Evolutionary conservation across 2,797 vertebrate species (phyloP).

Genomic region (Macropus fuliginosus): DNA sequence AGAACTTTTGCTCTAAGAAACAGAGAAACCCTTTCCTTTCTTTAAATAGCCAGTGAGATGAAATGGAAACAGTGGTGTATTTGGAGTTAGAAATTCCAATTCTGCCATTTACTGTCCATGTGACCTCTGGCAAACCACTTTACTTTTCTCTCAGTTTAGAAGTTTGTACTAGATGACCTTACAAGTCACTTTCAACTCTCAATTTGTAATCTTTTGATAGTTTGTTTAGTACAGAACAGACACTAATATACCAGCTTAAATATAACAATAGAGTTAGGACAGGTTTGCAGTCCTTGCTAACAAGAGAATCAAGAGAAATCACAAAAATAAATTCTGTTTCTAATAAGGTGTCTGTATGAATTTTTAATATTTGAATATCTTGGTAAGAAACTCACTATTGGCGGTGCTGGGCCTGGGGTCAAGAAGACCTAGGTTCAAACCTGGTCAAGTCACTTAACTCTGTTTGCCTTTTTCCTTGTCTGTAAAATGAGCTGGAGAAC

Average conservation of each 20-base stretch:
- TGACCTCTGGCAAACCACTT: background rate
- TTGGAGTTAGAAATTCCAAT: background rate
- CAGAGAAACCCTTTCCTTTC: slow-evolving; percentile 1
- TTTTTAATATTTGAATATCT: background rate
- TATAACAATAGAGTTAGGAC: background rate
- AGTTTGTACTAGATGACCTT: background rate
- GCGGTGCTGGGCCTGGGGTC: background rate
- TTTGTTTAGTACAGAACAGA: background rate
- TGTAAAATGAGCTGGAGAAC: background rate
- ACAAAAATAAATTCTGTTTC: background rate
- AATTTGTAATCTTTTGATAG: background rate
- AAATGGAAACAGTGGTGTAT: background rate
- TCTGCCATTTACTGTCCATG: background rate
- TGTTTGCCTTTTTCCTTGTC: background rate
- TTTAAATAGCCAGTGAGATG: background rate
- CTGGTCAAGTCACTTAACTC: background rate
- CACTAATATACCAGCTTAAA: background rate
- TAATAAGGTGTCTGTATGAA: background rate
- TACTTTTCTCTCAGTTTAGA: background rate
- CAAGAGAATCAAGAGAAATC: background rate
- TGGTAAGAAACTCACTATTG: background rate
- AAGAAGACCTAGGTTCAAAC: background rate
- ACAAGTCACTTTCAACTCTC: background rate
- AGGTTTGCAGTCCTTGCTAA: background rate
- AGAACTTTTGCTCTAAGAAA: slow-evolving; percentile 24